phyloP scores from a whole-genome alignment of 2,113 vertebrate species.

The Melanostigma gelatinosum region DNA sequence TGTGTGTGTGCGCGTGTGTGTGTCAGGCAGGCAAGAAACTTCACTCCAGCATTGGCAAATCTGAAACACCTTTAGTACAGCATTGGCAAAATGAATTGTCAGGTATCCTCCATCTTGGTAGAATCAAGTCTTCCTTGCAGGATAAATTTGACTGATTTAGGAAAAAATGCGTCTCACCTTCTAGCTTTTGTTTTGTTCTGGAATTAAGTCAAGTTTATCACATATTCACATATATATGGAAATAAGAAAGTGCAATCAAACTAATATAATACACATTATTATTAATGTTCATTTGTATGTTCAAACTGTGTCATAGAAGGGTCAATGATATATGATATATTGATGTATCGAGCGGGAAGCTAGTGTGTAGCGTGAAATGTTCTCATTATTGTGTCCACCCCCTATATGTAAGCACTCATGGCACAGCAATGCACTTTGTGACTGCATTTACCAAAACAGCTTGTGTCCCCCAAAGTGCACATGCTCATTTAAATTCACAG shows the following conservation, averaged over 20 bases:
- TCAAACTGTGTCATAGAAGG: neutral
- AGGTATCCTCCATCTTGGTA: neutral
- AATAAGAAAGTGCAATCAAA: neutral
- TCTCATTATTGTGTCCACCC: neutral
- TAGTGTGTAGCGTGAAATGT: neutral
- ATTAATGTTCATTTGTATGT: neutral
- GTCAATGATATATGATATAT: neutral
- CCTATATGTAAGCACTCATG: slow-evolving; percentile 1
- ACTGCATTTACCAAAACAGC: slow-evolving; percentile 45
- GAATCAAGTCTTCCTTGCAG: neutral
- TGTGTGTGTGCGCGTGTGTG: neutral
- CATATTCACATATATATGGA: neutral
- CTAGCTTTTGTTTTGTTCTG: neutral
- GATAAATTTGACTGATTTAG: slow-evolving; percentile 7
- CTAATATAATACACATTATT: neutral
- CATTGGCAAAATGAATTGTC: slow-evolving; percentile 13
- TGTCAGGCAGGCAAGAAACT: neutral
- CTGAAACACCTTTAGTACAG: neutral
- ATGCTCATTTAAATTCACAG: slow-evolving; percentile 63
- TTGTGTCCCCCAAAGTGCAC: slow-evolving; percentile 40
- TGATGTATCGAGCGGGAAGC: neutral
- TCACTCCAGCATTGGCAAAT: neutral
- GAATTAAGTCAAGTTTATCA: neutral
- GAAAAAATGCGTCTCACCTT: neutral
- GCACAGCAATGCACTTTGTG: slow-evolving; percentile 24